Percentiles rank a stretch among this genome's conserved stretches.
These are phyloP conservation scores for Hipparchia semele DNA, from an alignment of 2,888 invertebrate genomes.

Conservation along the genomic window DNA sequence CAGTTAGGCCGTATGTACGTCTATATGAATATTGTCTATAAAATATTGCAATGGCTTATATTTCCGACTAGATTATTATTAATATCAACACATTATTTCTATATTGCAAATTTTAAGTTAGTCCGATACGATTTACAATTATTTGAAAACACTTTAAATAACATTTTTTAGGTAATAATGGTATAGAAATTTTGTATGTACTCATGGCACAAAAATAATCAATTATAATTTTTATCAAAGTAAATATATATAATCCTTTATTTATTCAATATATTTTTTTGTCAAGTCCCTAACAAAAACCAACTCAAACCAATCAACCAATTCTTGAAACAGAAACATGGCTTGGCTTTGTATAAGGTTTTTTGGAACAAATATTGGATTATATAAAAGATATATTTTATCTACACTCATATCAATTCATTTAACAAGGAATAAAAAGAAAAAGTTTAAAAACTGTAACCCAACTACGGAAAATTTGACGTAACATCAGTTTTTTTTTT, in stretches of 20 bases:
- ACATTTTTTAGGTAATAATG: background rate
- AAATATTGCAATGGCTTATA: slow-evolving; percentile 81
- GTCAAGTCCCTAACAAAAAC: background rate
- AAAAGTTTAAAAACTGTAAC: too few species aligned
- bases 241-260: background rate
- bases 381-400: background rate
- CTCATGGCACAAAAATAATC: slow-evolving; percentile 19
- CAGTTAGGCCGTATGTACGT: slow-evolving; percentile 38
- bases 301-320: background rate
- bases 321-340: too few species aligned
- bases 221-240: too few species aligned
- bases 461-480: too few species aligned
- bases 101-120: slow-evolving; percentile 56
- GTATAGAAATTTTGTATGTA: slow-evolving; percentile 5
- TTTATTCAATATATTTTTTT: background rate
- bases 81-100: slow-evolving; percentile 68
- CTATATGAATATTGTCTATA: slow-evolving; percentile 45
- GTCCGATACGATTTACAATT: slow-evolving; percentile 27
- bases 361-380: background rate
- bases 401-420: too few species aligned
- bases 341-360: background rate
- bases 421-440: too few species aligned
- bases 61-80: slow-evolving; percentile 80
- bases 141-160: background rate
- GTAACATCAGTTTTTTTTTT: too few species aligned